Evolutionary conservation across 2,888 invertebrate genomes (phyloP), one percentile per base, ranked within the genome.

Genomic region (Ophion costatus): DNA sequence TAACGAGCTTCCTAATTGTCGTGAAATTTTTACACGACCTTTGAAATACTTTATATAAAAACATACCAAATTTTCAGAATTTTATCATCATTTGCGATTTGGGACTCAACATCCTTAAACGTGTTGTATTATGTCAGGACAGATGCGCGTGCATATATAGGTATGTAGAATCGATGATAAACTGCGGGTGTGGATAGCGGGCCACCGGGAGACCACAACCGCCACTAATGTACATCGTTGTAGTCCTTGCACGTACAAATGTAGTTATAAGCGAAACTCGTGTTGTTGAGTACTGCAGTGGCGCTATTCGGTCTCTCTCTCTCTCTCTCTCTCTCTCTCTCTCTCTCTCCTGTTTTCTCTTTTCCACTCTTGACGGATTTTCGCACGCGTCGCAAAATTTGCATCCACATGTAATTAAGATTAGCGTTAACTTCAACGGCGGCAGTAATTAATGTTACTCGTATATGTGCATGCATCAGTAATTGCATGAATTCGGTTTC

Each of bases 381-480:
- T 85, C 83, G 86, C 87, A 83, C 86, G 85, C 74, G 63, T 38
- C 59, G 51, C 11, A 61, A 57, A 80, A 91, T 92, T 92, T 91
- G 91, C 91, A 91, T 92, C 89, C 83, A 88, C 87, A 88, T 83
- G 90, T 88, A 91, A 91, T 91, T 91, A 91, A 91, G 90, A 88
- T 84, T 66, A 80, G 86, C 85, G 89, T 87, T 88, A 86, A 87
- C 86, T 88, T 88, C 88, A 88, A 87, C 84, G 87, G 78, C 71
- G 77, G 57, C 71, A 71, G 75, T 71, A 82, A 82, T 38, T 38
- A 86, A 75, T 66, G 75, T 75, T 42, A 38, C 38, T 38, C 38
- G 64, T 69, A 64, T 51, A 29, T 64, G 61, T 64, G 56, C 29
- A 66, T 51, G 38, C 29, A 45, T 83, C 74, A 63, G 63, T 70